phyloP scores from a whole-genome alignment of 1,140 invertebrate genomes.

The Chlorops oryzae region DNA sequence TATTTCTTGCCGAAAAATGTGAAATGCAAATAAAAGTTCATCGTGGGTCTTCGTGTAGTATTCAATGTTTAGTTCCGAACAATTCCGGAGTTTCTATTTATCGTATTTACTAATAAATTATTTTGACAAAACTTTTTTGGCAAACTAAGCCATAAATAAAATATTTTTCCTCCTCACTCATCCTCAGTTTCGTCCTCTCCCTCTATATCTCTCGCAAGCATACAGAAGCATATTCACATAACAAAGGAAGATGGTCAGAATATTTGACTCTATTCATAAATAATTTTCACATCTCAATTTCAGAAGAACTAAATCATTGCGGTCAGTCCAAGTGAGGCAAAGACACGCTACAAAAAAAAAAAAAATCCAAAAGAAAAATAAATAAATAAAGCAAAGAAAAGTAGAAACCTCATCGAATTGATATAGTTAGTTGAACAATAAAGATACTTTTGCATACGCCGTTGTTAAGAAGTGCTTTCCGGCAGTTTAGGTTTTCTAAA shows the following conservation, averaged over 20 bases:
- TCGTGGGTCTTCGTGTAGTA: neutral
- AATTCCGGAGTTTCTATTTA: neutral
- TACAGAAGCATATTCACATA: constrained; percentile 10
- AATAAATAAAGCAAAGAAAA: neutral
- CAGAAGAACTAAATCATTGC: constrained; percentile 44
- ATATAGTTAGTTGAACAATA: neutral
- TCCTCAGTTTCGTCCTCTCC: neutral
- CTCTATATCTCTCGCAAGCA: constrained; percentile 17
- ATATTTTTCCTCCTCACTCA: constrained; percentile 12
- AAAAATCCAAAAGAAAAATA: neutral
- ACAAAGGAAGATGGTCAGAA: neutral
- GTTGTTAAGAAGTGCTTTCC: neutral
- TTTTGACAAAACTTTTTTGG: constrained; percentile 27
- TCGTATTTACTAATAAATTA: constrained; percentile 33
- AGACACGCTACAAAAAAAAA: neutral
- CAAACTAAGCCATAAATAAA: constrained; percentile 31
- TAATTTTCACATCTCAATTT: constrained; percentile 45
- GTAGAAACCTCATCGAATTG: neutral
- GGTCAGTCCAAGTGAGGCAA: constrained; percentile 29
- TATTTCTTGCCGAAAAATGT: neutral
- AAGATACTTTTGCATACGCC: neutral
- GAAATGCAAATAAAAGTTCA: neutral
- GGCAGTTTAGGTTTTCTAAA: no score
- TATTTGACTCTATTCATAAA: constrained; percentile 35
- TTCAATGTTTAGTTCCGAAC: neutral